phyloP scores from a whole-genome alignment of 2,888 invertebrate species.

The Tricholauxania praeusta region DNA sequence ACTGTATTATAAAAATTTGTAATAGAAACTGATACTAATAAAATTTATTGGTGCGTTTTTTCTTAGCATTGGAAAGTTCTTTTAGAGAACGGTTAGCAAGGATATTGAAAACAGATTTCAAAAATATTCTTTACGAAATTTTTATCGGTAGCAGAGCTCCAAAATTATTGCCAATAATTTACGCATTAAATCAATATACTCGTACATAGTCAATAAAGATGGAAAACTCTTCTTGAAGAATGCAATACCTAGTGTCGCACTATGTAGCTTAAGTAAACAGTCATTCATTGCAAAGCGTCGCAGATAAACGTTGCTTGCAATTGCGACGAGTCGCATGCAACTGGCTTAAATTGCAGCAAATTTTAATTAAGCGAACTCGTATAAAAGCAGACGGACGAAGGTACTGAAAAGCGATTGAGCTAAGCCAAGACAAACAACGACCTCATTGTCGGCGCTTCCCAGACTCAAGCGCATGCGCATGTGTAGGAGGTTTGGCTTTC shows the following conservation, averaged over 20 bases:
- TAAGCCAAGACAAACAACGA: not conserved
- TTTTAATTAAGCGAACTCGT: conserved; percentile 23
- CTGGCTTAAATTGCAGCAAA: not conserved
- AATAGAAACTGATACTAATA: not conserved
- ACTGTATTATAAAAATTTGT: too few relatives aligned
- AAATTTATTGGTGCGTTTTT: not conserved
- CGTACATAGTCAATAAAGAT: not conserved
- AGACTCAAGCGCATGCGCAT: conserved; percentile 8
- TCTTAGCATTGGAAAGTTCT: too few relatives aligned
- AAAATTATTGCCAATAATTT: conserved; percentile 3
- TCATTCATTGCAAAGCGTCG: too few relatives aligned
- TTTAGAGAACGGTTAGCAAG: too few relatives aligned
- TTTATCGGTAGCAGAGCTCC: not conserved
- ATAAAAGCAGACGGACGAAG: not conserved
- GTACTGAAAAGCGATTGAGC: not conserved
- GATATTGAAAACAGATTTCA: too few relatives aligned
- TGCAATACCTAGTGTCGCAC: not conserved
- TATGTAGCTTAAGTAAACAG: too few relatives aligned
- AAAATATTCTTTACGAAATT: too few relatives aligned
- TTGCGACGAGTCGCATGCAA: too few relatives aligned
- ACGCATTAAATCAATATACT: not conserved
- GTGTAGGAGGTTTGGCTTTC: conserved; percentile 25
- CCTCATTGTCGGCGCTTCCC: not conserved
- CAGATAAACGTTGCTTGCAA: too few relatives aligned
- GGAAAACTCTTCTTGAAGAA: conserved; percentile 4